Base-by-base conservation (phyloP, 1,140 invertebrate genomes). In the Scaptomyza hsui region DNA sequence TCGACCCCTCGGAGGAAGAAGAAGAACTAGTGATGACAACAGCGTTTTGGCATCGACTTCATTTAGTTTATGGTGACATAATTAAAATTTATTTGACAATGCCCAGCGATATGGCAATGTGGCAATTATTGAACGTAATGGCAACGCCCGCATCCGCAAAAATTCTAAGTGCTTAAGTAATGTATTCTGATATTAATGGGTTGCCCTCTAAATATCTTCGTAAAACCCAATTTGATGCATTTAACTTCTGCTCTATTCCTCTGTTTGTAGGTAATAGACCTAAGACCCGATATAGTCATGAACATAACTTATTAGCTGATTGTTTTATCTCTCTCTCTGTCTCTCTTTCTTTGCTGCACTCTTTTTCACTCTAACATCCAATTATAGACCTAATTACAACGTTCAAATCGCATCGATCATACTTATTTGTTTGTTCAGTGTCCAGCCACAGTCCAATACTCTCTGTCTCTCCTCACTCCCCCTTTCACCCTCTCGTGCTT, bases 41-140 rank as follows among this genome's bases (percentile, higher is more conserved):
- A 57, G 53, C 68, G 16, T 35, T 47, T 18, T 37, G 21, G 21
- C 60, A 29, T 29, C 42, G 41, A 56, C 57, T 82, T 59, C 49
- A 57, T 78, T 78, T 83, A 47, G 71, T 79, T 85, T 83, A 75
- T 85, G 79, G 79, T 75, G 79, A 83, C 79, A 83, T 83, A 83
- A 78, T 83, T 83, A 75, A 78, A 83, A 83, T 83, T 83, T 83
- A 83, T 83, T 69, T 48, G 75, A 72, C 74, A 70, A 32, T 64
- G 55, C 48, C 59, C 55, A 37, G 56, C 61, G 32, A 45, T 52
- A 59, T 53, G 55, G 63, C 62, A 68, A 52, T 51, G 60, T 55
- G 69, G 47, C 69, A 72, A 72, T 72, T 72, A 67, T 65, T 35
- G 51, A 42, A 42, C 26, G 19, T 15, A 49, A 41, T 41, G 39